These are phyloP conservation scores for Tetrapedia diversipes DNA, from an alignment of 2,888 invertebrate genomes.

Conservation along the genomic window DNA sequence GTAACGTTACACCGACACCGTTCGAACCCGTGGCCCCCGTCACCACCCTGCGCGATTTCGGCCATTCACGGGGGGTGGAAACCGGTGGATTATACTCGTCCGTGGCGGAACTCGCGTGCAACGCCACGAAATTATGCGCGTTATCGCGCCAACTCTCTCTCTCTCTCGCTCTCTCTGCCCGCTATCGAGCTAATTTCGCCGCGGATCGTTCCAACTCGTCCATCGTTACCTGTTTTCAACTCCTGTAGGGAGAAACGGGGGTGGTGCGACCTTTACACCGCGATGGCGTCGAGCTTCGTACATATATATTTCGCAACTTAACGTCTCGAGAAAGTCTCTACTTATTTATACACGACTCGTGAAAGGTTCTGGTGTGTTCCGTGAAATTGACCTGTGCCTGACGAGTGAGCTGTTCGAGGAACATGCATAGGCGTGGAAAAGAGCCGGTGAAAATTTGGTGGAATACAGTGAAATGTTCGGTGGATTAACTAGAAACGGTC, in stretches of 20 bases:
- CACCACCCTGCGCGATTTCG: slow-evolving; percentile 46
- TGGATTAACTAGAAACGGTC: background rate
- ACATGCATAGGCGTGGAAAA: no score
- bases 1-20: no score
- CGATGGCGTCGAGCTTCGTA: background rate
- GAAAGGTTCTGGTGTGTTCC: no score
- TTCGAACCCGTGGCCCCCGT: no score
- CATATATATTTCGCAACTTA: no score
- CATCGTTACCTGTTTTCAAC: no score
- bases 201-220: background rate
- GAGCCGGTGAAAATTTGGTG: no score
- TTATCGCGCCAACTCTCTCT: slow-evolving; percentile 21
- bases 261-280: slow-evolving; percentile 16
- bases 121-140: slow-evolving; percentile 34
- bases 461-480: background rate
- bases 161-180: no score
- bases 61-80: slow-evolving; percentile 41
- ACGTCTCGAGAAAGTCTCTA: no score
- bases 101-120: slow-evolving; percentile 51
- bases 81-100: slow-evolving; percentile 45
- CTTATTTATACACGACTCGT: no score
- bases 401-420: background rate
- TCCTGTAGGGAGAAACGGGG: background rate
- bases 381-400: background rate
- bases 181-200: slow-evolving; percentile 36